Percentiles rank a stretch among this genome's conserved stretches.
Conservation (phyloP, 2,113 vertebrate species). For the Phalacrocorax aristotelis region DNA sequence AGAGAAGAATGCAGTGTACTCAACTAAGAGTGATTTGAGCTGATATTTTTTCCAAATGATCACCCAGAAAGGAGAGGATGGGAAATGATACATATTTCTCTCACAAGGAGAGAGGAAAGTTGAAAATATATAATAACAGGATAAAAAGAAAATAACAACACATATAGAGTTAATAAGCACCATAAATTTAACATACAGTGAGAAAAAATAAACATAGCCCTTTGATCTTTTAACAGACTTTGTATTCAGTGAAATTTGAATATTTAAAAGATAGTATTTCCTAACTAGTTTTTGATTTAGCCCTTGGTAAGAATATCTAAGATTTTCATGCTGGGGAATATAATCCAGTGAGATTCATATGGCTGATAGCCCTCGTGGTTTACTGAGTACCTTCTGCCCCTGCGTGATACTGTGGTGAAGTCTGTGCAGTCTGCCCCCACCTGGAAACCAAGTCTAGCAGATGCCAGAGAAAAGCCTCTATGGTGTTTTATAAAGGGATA, state of each 20-base stretch:
- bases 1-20: not conserved
- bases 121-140: not conserved
- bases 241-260: not conserved
- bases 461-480: not conserved
- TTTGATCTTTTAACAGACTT: slow-evolving; percentile 35
- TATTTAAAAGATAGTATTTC: slow-evolving; percentile 29
- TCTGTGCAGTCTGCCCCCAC: not conserved
- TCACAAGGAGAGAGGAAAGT: not conserved
- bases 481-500: not conserved
- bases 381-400: not conserved
- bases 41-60: not conserved
- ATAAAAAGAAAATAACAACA: not conserved
- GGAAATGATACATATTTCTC: not conserved
- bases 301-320: not conserved
- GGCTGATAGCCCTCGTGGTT: not conserved
- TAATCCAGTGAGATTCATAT: not conserved
- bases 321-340: not conserved
- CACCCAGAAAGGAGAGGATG: not conserved
- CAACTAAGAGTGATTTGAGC: not conserved
- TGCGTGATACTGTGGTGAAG: accelerated
- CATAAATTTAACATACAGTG: not conserved
- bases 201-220: not conserved
- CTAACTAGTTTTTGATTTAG: slow-evolving; percentile 37
- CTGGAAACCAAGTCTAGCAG: not conserved
- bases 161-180: not conserved